phyloP scores from a whole-genome alignment of 2,113 vertebrate genomes.

The Lagopus muta region DNA sequence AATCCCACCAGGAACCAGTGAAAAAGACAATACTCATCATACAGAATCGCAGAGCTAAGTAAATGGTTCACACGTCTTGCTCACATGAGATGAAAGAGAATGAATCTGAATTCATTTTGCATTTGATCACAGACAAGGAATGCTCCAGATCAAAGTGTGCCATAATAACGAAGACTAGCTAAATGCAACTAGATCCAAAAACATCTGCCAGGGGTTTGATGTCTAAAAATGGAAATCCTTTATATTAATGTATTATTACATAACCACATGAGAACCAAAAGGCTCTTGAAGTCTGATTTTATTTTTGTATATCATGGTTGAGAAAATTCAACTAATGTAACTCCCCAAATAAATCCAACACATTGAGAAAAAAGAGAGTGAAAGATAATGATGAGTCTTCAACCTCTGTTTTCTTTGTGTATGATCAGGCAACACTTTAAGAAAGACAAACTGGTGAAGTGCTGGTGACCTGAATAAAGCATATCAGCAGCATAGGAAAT shows the following conservation, averaged over 20 bases:
- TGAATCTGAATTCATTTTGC: constrained; percentile 75
- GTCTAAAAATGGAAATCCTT: constrained; percentile 68
- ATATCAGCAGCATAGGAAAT: constrained; percentile 60
- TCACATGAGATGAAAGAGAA: constrained; percentile 76
- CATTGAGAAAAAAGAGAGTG: neutral
- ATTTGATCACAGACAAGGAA: constrained; percentile 75
- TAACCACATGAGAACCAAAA: constrained; percentile 41
- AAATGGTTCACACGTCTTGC: constrained; percentile 74
- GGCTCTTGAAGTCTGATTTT: neutral
- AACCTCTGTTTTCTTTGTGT: neutral
- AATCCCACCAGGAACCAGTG: constrained; percentile 64
- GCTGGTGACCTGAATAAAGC: constrained; percentile 69
- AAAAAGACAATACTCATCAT: constrained; percentile 59
- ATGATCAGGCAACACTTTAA: constrained; percentile 4
- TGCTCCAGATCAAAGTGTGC: constrained; percentile 76
- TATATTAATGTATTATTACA: constrained; percentile 45
- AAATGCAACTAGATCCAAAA: constrained; percentile 73
- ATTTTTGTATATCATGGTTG: constrained; percentile 16
- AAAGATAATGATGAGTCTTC: neutral
- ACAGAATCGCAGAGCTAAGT: constrained; percentile 60
- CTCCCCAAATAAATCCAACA: neutral
- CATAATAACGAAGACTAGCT: constrained; percentile 71
- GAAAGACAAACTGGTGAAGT: constrained; percentile 38
- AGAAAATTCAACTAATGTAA: constrained; percentile 17
- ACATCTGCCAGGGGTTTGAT: constrained; percentile 71